Evolutionary conservation across 2,888 invertebrate species (phyloP), one percentile per base, ranked within the genome.

Genomic region (Deilephila porcellus): DNA sequence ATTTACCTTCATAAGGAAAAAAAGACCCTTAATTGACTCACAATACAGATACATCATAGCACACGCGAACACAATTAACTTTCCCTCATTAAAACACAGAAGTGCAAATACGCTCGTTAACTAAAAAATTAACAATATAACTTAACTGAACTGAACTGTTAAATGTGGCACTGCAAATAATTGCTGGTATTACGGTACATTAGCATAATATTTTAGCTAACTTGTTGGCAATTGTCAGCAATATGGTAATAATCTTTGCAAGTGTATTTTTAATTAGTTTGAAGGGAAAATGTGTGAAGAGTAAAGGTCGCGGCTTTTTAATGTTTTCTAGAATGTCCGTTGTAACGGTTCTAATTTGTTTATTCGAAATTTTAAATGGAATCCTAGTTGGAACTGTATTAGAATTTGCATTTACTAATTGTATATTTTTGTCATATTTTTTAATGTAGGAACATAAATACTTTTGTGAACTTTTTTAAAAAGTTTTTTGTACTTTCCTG

Each of bases 201-300:
- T 86, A 80, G 79, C 87, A 87, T 87, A 85, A 82, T 73, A 62
- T 73, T 60, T 62, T 60, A 73, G 70, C 53, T 53, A 63, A 63
- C 52, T 67, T 52, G 52, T 78, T 71, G 64, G 79, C 81, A 75
- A 79, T 83, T 83, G 64, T 64, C 8, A 17, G 52, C 17, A 52
- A 67, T 45, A 67, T 17, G 45, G 25, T 67, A 67, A 67, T 60
- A 60, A 60, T 32, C 56, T 56, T 56, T 75, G 45, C 45, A 45
- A 45, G 45, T 45, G 72, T 76, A 74, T 74, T 74, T 73, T 71
- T 71, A 74, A 59, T 77, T 73, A 73, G 60, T 73, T 75, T 73
- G 73, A 60, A 29, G 32, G 37, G 25, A 25, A 63, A n/a, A 34
- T 72, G 25, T 72, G 25, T 62, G 53, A 59, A n/a, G 3, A 67